Percentiles rank a stretch among this genome's conserved stretches.
Evolutionary conservation across 1,140 invertebrate genomes (phyloP).

Genomic region (Drosophila pachea): DNA sequence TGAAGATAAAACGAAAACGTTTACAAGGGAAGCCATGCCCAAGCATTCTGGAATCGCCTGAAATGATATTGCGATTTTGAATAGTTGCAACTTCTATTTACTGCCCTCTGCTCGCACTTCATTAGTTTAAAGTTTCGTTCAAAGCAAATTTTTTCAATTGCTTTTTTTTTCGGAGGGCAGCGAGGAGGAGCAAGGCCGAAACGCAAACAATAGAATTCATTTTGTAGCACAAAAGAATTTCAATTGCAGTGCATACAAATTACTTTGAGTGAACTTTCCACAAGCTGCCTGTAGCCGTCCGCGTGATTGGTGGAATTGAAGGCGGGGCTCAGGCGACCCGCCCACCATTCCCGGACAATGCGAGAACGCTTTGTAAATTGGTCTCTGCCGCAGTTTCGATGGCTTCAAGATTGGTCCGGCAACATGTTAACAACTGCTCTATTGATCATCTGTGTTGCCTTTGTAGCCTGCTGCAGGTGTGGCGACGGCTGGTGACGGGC

Average conservation of each 20-base stretch:
- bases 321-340: not conserved
- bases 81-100: constrained; percentile 21
- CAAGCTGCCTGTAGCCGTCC: constrained; percentile 46
- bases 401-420: constrained; percentile 12
- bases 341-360: not conserved
- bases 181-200: constrained; percentile 30
- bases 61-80: not conserved
- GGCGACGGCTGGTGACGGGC: constrained; percentile 2
- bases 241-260: constrained; percentile 72
- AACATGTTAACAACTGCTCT: constrained; percentile 37
- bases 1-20: not conserved
- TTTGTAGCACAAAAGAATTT: constrained; percentile 67
- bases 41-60: not conserved
- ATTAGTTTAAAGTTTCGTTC: constrained; percentile 62
- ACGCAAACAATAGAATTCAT: constrained; percentile 69
- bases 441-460: not conserved
- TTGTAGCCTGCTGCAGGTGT: constrained; percentile 14
- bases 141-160: constrained; percentile 58
- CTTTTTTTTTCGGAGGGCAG: constrained; percentile 40
- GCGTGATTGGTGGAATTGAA: constrained; percentile 26
- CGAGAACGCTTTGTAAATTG: too few species aligned
- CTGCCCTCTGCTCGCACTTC: constrained; percentile 45
- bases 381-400: too few species aligned
- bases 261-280: constrained; percentile 67
- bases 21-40: not conserved